Evolutionary conservation across 2,888 invertebrate genomes (phyloP).

Genomic region (Orthosia cruda): DNA sequence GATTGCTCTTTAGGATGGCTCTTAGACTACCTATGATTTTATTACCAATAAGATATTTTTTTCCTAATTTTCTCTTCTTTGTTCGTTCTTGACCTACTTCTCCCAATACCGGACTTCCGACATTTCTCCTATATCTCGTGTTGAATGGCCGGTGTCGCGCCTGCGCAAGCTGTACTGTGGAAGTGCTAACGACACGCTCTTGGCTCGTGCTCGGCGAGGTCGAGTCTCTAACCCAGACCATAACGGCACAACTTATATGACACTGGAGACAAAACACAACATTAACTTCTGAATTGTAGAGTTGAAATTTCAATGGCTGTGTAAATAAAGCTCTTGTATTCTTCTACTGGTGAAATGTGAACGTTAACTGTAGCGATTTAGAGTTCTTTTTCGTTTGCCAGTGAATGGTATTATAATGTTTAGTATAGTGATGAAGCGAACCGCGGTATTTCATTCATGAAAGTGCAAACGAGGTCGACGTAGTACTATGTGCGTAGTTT

Average conservation of each 20-base stretch:
- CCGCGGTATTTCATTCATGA: slow-evolving; percentile 68
- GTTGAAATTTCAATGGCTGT: slow-evolving; percentile 2
- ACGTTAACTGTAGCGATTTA: fast-evolving
- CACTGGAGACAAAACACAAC: slow-evolving; percentile 20
- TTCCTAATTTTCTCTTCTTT: not conserved
- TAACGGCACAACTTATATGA: slow-evolving; percentile 22
- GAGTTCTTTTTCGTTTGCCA: slow-evolving; percentile 26
- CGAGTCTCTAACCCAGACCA: slow-evolving; percentile 16
- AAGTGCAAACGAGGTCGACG: slow-evolving; percentile 62
- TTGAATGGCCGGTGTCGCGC: slow-evolving; percentile 52
- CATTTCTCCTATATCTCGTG: not conserved
- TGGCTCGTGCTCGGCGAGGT: slow-evolving; percentile 58
- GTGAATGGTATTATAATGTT: slow-evolving; percentile 9
- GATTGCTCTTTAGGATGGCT: no score
- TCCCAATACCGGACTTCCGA: slow-evolving; percentile 14
- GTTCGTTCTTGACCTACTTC: not conserved
- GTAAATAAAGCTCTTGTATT: slow-evolving; percentile 26
- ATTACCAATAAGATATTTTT: no score
- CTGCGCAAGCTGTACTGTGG: slow-evolving; percentile 43
- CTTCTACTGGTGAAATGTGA: not conserved
- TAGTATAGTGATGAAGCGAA: slow-evolving; percentile 28
- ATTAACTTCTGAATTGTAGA: fast-evolving
- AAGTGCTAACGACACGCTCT: slow-evolving; percentile 49
- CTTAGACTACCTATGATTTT: no score
- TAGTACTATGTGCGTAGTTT: slow-evolving; percentile 66